Conservation (phyloP, 2,888 invertebrate genomes). For the Cerastoderma edule region DNA sequence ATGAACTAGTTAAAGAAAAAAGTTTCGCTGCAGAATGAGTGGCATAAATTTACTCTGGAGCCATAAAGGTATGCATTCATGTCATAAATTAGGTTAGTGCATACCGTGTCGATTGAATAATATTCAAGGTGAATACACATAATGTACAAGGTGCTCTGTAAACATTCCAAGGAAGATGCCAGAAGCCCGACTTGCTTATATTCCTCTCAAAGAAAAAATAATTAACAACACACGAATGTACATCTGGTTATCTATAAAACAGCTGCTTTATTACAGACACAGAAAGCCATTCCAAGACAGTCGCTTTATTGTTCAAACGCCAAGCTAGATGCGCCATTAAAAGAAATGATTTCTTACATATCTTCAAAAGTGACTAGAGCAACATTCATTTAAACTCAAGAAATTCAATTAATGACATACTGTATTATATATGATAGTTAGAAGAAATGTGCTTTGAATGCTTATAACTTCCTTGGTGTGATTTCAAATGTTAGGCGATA, state of each 20-base stretch:
- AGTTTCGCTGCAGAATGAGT: not conserved
- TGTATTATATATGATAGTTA: not conserved
- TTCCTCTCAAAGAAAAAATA: conserved; percentile 5
- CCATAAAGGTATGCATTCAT: not conserved
- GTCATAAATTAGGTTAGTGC: not conserved
- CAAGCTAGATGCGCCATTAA: not conserved
- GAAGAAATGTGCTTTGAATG: too few species aligned
- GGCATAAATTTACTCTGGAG: not conserved
- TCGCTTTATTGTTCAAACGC: not conserved
- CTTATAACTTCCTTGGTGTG: too few species aligned
- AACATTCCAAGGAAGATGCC: not conserved
- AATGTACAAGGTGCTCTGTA: not conserved
- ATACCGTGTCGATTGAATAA: too few species aligned
- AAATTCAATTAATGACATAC: not conserved
- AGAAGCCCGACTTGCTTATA: too few species aligned
- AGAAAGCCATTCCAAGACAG: not conserved
- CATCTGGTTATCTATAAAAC: too few species aligned
- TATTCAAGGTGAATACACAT: not conserved
- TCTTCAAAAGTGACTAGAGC: not conserved
- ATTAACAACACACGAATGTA: conserved; percentile 22
- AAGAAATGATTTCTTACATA: not conserved
- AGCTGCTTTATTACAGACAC: too few species aligned
- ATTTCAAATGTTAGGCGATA: too few species aligned
- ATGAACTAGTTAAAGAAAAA: too few species aligned
- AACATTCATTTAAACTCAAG: not conserved